Base-by-base conservation (phyloP, 2,888 invertebrate species). In the Mystacides longicornis region DNA sequence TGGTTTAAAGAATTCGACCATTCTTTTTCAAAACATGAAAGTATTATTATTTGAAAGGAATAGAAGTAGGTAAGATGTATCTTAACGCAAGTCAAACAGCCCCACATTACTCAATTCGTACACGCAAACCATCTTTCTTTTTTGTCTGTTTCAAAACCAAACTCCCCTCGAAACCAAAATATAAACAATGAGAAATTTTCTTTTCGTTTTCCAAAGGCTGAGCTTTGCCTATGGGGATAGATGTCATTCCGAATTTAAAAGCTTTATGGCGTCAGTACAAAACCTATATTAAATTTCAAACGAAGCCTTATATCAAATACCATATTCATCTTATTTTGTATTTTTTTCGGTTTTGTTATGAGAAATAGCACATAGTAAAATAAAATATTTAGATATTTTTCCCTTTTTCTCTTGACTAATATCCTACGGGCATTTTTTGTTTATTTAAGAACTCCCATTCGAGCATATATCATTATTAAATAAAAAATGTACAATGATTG, bases 181-280 rank as follows among this genome's bases (percentile, higher is more conserved):
- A 55, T 23, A 55, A 55, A 55, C 48, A 55, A 51, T 42, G 7
- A 46, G 19, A 19, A 51, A 54, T 59, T 54, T 56, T 49, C 52
- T 52, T 14, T 14, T 33, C 51, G 47, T 37, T 52, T 55, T 55
- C 16, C 19, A 49, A 27, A 27, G 23, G 54, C 52, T 50, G 49
- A 27, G 55, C n/a, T 27, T 52, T 54, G 42, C 56, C 50, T 49
- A 21, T 51, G 49, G 55, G 55, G 55, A 57, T 57, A 59, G 11
- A 55, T 52, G 59, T 57, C 59, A 52, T 59, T 52, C 56, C 48
- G 56, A 59, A 53, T 56, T 59, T 57, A 56, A 59, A 52, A 46
- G 46, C 43, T 23, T 47, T 52, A 45, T 52, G 45, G 31, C 52
- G 52, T 52, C 52, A 46, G 33, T 19, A 27, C 42, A 46, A 52